phyloP scores from a whole-genome alignment of 1,140 invertebrate species.

The Physella acuta region DNA sequence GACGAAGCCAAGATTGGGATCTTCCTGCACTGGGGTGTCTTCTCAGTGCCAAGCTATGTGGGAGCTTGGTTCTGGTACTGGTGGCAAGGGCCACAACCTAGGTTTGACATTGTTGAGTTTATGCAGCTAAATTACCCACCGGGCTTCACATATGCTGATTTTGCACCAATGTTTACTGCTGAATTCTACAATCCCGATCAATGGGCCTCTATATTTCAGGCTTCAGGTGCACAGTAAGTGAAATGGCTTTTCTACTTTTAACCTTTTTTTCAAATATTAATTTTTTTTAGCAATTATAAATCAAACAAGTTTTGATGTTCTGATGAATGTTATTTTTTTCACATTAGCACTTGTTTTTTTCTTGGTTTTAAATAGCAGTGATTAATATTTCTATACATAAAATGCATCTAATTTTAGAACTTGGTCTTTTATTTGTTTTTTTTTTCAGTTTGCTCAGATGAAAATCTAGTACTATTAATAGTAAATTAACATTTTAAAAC shows the following conservation, averaged over 20 bases:
- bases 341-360: too few relatives aligned
- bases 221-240: conserved; percentile 51
- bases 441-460: too few relatives aligned
- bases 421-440: too few relatives aligned
- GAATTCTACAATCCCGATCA: conserved; percentile 48
- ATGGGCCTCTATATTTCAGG: conserved; percentile 52
- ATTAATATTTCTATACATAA: too few relatives aligned
- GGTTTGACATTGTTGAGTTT: conserved; percentile 34
- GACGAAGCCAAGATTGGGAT: conserved; percentile 61
- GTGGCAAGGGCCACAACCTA: conserved; percentile 41
- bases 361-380: too few relatives aligned
- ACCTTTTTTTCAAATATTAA: background rate
- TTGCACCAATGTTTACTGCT: conserved; percentile 49
- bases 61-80: conserved; percentile 52
- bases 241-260: background rate
- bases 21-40: conserved; percentile 61
- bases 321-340: conserved; percentile 2
- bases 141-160: conserved; percentile 54
- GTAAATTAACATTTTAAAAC: too few relatives aligned
- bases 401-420: too few relatives aligned
- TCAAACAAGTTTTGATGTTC: background rate
- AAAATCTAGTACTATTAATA: too few relatives aligned
- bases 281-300: background rate
- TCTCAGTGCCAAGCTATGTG: conserved; percentile 56
- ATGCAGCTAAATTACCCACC: conserved; percentile 52